phyloP scores from a whole-genome alignment of 2,797 vertebrate species.

The Crocidura indochinensis region DNA sequence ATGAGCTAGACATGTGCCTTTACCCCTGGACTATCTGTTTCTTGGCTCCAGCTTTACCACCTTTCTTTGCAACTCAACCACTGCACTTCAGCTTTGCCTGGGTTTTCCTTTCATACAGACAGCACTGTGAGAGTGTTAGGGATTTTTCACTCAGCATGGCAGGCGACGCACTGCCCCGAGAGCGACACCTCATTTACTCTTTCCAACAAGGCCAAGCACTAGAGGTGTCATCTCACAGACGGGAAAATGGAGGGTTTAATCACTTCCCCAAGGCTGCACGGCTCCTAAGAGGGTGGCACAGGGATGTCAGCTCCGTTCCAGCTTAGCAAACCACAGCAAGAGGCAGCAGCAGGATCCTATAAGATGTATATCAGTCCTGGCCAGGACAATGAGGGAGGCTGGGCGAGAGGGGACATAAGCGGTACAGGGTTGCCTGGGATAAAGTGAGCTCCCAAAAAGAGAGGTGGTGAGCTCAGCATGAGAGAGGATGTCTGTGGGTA shows the following conservation, averaged over 20 bases:
- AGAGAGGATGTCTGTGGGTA: not conserved
- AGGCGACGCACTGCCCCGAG: not conserved
- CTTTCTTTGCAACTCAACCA: not conserved
- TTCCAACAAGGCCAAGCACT: not conserved
- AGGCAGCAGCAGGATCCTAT: too few species aligned
- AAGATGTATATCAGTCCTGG: too few species aligned
- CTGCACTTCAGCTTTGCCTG: not conserved
- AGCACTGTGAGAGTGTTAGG: not conserved
- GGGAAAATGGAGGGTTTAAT: not conserved
- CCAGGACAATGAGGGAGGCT: not conserved
- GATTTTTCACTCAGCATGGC: not conserved
- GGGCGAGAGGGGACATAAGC: too few species aligned
- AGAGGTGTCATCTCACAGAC: not conserved
- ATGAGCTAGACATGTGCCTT: too few species aligned
- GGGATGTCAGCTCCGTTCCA: too few species aligned
- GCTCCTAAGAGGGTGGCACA: not conserved
- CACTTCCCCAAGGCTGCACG: not conserved
- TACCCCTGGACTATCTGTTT: too few species aligned
- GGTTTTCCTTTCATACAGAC: not conserved
- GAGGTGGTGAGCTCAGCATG: not conserved
- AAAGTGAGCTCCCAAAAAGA: not conserved
- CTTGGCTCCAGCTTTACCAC: not conserved
- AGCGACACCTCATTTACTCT: constrained; percentile 23
- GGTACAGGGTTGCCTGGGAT: not conserved
- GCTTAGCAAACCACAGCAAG: too few species aligned